These are phyloP conservation scores for Ptyas mucosa DNA, from an alignment of 2,113 vertebrate genomes.

Conservation along the genomic window DNA sequence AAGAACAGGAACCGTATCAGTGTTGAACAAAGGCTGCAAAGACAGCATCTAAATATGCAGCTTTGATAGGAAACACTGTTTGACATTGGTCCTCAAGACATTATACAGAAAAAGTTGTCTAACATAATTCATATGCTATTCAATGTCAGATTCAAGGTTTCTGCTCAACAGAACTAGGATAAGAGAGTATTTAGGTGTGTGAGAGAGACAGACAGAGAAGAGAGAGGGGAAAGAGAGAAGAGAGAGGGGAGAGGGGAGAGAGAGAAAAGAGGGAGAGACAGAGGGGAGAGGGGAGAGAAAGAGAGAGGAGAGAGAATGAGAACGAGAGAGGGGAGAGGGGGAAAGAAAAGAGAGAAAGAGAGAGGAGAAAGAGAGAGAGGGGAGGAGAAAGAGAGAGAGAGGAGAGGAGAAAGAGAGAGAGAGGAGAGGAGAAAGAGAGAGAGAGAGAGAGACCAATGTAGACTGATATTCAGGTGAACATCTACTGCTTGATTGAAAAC, in stretches of 20 bases:
- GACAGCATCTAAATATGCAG: neutral
- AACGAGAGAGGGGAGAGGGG: neutral
- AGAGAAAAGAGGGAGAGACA: no score
- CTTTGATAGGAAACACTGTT: neutral
- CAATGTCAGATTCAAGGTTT: neutral
- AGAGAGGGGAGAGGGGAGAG: no score
- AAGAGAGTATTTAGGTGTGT: neutral
- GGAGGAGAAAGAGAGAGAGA: no score
- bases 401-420: no score
- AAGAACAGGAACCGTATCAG: neutral
- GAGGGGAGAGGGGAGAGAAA: no score
- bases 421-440: no score
- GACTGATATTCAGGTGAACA: neutral
- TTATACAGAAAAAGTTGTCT: neutral
- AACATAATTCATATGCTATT: neutral
- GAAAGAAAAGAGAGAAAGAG: no score
- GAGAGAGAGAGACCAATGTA: neutral
- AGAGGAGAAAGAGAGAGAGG: no score
- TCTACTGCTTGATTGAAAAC: neutral
- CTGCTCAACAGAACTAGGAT: neutral
- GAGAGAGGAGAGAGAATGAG: no score
- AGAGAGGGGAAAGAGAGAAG: no score
- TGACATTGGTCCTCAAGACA: neutral
- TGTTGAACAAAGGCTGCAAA: neutral
- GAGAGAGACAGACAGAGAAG: no score